phyloP scores from a whole-genome alignment of 2,888 invertebrate genomes.

The Opisthograptis luteolata region DNA sequence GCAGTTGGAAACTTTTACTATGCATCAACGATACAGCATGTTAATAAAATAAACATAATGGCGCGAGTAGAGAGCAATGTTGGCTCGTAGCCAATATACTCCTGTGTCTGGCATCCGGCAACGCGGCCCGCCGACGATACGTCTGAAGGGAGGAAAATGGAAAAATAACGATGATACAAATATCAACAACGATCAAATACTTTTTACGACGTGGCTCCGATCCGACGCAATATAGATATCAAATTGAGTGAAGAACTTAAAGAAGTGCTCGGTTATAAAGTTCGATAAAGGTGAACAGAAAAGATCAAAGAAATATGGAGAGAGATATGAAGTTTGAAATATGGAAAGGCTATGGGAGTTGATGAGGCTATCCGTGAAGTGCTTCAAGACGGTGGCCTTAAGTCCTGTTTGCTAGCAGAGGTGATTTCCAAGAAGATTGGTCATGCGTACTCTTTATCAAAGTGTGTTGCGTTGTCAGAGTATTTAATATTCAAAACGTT shows the following conservation, averaged over 20 bases:
- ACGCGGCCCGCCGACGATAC: conserved; percentile 35
- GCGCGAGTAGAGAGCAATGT: conserved; percentile 19
- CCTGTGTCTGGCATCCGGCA: conserved; percentile 25
- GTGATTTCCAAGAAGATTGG: too few species aligned
- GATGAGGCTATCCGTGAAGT: too few species aligned
- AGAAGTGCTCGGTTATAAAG: not conserved
- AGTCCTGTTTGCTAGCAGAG: too few species aligned
- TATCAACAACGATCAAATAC: conserved; percentile 27
- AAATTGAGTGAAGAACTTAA: conserved; percentile 23
- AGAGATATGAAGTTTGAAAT: too few species aligned
- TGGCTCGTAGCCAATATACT: conserved; percentile 45
- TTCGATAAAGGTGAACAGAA: too few species aligned
- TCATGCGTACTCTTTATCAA: too few species aligned
- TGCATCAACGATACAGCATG: conserved; percentile 7
- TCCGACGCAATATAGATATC: conserved; percentile 25
- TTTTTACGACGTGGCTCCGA: conserved; percentile 33
- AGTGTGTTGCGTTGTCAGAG: too few species aligned
- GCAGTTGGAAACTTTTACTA: conserved; percentile 10
- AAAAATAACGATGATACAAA: conserved; percentile 38
- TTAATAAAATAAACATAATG: conserved; percentile 24
- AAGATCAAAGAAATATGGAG: too few species aligned
- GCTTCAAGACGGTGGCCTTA: too few species aligned
- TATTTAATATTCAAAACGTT: too few species aligned
- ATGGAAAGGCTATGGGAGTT: too few species aligned
- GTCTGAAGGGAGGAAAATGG: conserved; percentile 38